A percentile compares a stretch with the other conserved stretches of the same genome.
These are phyloP conservation scores for Pangasius macronema DNA, from an alignment of 2,797 vertebrate genomes.

Conservation along the genomic window DNA sequence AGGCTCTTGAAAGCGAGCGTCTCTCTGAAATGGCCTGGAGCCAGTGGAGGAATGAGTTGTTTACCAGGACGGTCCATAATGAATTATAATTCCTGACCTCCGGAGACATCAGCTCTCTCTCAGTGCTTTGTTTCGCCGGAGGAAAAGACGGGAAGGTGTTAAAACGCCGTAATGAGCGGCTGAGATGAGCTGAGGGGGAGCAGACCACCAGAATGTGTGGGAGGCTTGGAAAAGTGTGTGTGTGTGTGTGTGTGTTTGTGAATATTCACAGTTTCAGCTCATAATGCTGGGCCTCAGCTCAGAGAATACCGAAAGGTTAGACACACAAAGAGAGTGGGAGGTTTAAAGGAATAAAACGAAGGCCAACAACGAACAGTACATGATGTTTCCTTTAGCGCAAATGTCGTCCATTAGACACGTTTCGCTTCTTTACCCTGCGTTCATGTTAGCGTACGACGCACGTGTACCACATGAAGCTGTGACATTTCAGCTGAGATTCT, in stretches of 20 bases:
- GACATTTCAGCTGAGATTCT: background rate
- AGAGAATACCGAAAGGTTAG: slow-evolving; percentile 45
- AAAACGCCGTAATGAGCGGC: slow-evolving; percentile 19
- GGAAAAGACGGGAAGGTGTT: slow-evolving; percentile 12
- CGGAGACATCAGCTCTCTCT: slow-evolving; percentile 57
- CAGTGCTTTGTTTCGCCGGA: background rate
- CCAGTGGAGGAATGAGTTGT: slow-evolving; percentile 48
- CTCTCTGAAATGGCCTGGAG: slow-evolving; percentile 31
- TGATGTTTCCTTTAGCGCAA: background rate
- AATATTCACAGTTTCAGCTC: slow-evolving; percentile 24
- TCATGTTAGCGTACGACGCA: background rate
- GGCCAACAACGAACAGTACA: background rate
- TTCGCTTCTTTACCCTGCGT: background rate
- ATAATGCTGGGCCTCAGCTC: background rate
- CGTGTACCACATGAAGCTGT: background rate
- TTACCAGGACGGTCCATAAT: slow-evolving; percentile 26
- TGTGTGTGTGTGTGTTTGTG: slow-evolving; percentile 22
- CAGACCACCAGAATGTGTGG: slow-evolving; percentile 64
- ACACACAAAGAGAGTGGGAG: background rate
- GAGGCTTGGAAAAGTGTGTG: slow-evolving; percentile 66
- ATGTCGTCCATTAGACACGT: background rate
- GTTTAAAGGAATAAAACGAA: background rate
- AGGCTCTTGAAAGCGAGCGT: background rate
- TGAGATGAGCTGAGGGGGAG: slow-evolving; percentile 60
- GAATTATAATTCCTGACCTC: slow-evolving; percentile 39